Base-by-base conservation (phyloP, 2,113 vertebrate species). In the Oreocharis arfaki region DNA sequence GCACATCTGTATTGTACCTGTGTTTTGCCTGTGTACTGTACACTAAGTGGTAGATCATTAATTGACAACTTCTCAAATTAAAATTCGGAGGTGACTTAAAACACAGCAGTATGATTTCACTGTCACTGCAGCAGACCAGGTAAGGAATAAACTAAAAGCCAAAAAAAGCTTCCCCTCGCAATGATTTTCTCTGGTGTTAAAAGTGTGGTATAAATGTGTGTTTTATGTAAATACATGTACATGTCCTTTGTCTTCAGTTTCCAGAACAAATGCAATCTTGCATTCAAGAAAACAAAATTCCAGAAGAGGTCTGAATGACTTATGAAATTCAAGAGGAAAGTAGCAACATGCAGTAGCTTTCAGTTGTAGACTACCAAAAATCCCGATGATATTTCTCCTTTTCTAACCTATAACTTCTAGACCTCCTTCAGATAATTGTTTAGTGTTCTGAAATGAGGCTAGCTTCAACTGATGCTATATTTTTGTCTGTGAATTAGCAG, bases 401-500 rank as follows among this genome's bases (percentile, higher is more conserved):
- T 87, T 59, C 44, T 78, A 78, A 84, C 33, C 21, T 46, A 2
- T 63, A 78, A 33, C 33, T 77, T 87, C 71, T 42, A 57, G 74
- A 56, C 2, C 17, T 68, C 9, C 16, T 67, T 93, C 35, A 78
- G 32, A 70, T 69, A 53, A 77, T 89, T 77, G 42, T 26, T 60
- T 70, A 13, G 73, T 94, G 11, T 91, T 91, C 76, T 78, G 56
- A 95, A 89, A 78, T 96, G 28, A 76, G 42, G 55, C 37, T 83
- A 10, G 26, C 32, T 87, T 93, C 69, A 84, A 59, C 30, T 74
- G 56, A 50, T 82, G 61, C 61, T 74, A 23, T 91, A 46, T 89
- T 93, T 91, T 96, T 89, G 22, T 90, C 16, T 77, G 76, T 93
- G 41, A 77, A 84, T 87, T 93, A 92, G 46, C 42, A 81, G 37